Base-by-base conservation (phyloP, 64 coral and sea anemone species). In the Montipora foliosa region DNA sequence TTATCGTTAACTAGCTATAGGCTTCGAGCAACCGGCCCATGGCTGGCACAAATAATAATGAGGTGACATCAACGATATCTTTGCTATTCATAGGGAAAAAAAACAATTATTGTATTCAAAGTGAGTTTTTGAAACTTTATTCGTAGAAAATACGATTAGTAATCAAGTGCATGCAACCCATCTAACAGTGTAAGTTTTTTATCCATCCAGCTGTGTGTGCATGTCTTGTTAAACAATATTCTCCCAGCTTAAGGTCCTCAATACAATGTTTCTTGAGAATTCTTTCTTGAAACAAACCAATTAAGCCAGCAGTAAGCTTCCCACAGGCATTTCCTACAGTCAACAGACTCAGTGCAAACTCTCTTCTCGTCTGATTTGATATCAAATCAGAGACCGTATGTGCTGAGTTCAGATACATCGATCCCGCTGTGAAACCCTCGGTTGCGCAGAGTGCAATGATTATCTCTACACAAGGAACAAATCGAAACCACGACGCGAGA, bases 351-450 rank as follows among this genome's bases (percentile, higher is more conserved):
- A 98, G 84, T 5, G 93, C 96, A 20, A 98, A 89, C 25, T 95
- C 96, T 71, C 82, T 88, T 74, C 58, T 90, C 59, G 91, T 47
- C 9, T 17, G 77, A 46, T 89, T 90, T 0, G 80, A 44, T 21
- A 98, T 95, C 93, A 79, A 51, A 50, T 95, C 85, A 44, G 96
- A 95, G 7, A 98, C 93, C 3, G 96, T 89, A 60, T 98, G 57
- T 11, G 91, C 96, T 13, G 96, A 98, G 29, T 98, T 98, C 9
- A 98, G 68, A 49, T 98, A 98, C 89, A 98, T 92, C 17, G 93
- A 95, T 3, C 96, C 96, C 0, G 96, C 93, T 3, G 90, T 95
- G 17, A 98, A 98, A 14, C 96, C 96, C 67, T 98, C 96, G 2
- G 96, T 94, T 13, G 90, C 14, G 49, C 92, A 97, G 20, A 97